Percentiles rank a stretch among this genome's conserved stretches.
Conservation (phyloP, 1,140 invertebrate genomes). For the Gryllus bimaculatus region DNA sequence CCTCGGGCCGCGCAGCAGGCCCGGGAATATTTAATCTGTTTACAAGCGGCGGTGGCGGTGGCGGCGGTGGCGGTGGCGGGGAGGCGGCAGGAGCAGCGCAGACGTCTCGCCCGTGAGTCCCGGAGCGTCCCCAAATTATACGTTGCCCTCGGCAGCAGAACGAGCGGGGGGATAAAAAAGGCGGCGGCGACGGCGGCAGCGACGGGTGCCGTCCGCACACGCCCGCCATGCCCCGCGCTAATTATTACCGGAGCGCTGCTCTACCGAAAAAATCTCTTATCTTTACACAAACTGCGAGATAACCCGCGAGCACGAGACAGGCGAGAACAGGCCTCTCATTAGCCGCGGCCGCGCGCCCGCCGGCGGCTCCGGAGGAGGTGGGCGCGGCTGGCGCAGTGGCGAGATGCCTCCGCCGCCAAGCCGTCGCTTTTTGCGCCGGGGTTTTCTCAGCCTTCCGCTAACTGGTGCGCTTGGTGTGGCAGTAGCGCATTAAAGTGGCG, state of each 20-base stretch:
- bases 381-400: too few species aligned
- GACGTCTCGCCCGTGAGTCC: neutral
- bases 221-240: neutral
- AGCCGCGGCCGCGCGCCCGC: neutral
- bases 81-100: neutral
- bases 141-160: neutral
- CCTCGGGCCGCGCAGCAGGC: too few species aligned
- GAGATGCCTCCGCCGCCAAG: too few species aligned
- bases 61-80: too few species aligned
- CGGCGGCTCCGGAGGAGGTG: too few species aligned
- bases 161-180: neutral
- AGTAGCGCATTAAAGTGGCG: too few species aligned
- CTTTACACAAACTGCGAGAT: conserved; percentile 3
- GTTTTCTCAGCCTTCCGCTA: too few species aligned
- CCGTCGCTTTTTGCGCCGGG: too few species aligned
- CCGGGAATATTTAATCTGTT: too few species aligned
- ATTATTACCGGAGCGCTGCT: neutral
- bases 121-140: neutral
- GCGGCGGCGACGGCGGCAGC: neutral
- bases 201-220: neutral
- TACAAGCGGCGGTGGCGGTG: too few species aligned
- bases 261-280: too few species aligned
- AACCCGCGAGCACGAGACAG: neutral
- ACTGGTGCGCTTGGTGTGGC: too few species aligned
- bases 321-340: neutral